These are phyloP conservation scores for Drosophila insularis DNA, from an alignment of 1,140 invertebrate genomes.

Conservation along the genomic window DNA sequence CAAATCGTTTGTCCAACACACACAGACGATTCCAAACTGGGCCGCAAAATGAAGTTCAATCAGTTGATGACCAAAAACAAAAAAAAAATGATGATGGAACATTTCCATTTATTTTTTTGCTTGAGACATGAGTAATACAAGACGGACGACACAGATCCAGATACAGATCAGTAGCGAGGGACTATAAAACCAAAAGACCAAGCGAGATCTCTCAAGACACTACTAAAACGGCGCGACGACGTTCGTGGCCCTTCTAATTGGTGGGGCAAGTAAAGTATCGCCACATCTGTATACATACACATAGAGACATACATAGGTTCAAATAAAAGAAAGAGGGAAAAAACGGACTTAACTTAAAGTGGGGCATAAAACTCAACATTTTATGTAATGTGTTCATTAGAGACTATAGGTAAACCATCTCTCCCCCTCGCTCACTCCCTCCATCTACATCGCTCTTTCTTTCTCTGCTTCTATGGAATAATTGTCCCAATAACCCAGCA, in stretches of 20 bases:
- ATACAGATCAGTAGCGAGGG: conserved; percentile 75
- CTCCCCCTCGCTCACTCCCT: neutral
- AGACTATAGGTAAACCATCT: conserved; percentile 33
- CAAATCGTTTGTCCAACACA: conserved; percentile 55
- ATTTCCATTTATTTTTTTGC: conserved; percentile 56
- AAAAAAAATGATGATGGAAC: conserved; percentile 67
- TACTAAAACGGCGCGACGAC: conserved; percentile 55
- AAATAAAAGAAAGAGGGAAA: conserved; percentile 21
- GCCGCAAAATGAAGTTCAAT: conserved; percentile 74
- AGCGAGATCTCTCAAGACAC: conserved; percentile 49
- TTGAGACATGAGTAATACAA: conserved; percentile 63
- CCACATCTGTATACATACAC: neutral
- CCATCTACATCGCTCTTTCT: neutral
- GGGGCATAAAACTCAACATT: conserved; percentile 73
- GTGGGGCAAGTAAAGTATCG: conserved; percentile 45
- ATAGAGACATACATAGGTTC: too few relatives aligned
- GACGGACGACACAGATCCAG: conserved; percentile 30
- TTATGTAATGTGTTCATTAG: conserved; percentile 81
- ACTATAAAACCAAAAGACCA: conserved; percentile 66
- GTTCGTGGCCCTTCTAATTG: conserved; percentile 67
- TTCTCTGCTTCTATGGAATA: conserved; percentile 38
- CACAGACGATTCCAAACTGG: conserved; percentile 33
- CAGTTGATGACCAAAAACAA: conserved; percentile 72
- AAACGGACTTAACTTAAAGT: conserved; percentile 45
- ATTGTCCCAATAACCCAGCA: conserved; percentile 77